Base-by-base conservation (phyloP, 2,888 invertebrate species). In the Leucoptera coffeella region DNA sequence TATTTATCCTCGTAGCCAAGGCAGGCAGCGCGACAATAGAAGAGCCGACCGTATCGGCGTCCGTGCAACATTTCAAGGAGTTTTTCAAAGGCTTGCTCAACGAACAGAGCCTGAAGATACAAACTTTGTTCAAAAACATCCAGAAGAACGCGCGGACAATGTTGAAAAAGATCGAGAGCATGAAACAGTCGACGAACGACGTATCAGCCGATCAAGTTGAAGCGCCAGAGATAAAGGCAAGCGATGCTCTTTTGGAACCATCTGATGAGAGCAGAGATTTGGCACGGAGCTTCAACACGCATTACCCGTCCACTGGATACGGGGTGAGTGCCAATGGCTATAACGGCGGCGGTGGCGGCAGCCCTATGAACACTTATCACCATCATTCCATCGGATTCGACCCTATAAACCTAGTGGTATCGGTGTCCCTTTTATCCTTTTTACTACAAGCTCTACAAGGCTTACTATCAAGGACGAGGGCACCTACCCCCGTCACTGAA, bases 371-470 rank as follows among this genome's bases (percentile, higher is more conserved):
- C 32, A 51, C 60, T 2, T 67, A 65, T 33, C 67, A 72, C 34
- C 71, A 71, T 31, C 69, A 72, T 38, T 69, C 67, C 2, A 62
- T 72, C 27, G 69, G 69, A n/a, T 64, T 72, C 31, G 71, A 72
- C 45, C 71, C 72, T 6, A 47, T 72, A 25, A 72, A 72, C 34
- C 67, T 72, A 14, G 52, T 71, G 2, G 60, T 72, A 1, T 71
- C 72, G 1, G 42, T 72, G 40, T 72, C 72, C 3, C 42, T 72
- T 2, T 40, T 72, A 11, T 69, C 72, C 4, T 61, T 72, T 29
- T 38, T 72, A 11, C 39, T 72, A 4, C 67, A 71, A 51, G 61
- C 67, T 0, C 38, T 72, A 7, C 65, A 64, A 47, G 62, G 71
- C 7, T 39, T 72, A 9, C 34, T 71, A 21, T 44, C 40, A 3